A percentile compares a stretch with the other conserved stretches of the same genome.
Conservation (phyloP, 2,113 vertebrate genomes). For the Tenebrosternarchus preto region DNA sequence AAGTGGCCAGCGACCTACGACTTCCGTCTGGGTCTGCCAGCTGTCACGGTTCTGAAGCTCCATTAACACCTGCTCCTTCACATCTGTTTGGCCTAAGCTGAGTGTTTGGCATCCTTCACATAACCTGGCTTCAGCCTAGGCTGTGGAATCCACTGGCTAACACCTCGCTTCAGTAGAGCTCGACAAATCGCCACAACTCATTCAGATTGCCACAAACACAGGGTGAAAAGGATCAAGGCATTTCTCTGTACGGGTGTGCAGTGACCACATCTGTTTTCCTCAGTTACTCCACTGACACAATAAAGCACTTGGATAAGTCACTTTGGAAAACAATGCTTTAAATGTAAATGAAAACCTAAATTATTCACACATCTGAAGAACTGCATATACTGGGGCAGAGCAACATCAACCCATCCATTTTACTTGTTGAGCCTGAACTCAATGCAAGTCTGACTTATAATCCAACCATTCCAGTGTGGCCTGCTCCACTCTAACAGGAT, state of each 20-base stretch:
- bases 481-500: background rate
- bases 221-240: slow-evolving; percentile 25
- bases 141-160: slow-evolving; percentile 48
- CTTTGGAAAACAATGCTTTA: too few species aligned
- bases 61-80: slow-evolving; percentile 40
- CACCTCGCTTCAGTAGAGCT: slow-evolving; percentile 26
- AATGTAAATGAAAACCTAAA: background rate
- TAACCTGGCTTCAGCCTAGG: slow-evolving; percentile 27
- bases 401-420: slow-evolving; percentile 33
- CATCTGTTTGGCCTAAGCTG: slow-evolving; percentile 34
- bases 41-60: slow-evolving; percentile 40
- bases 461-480: background rate
- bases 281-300: too few species aligned
- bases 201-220: slow-evolving; percentile 26
- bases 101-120: slow-evolving; percentile 20
- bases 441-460: background rate
- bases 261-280: too few species aligned
- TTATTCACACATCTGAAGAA: slow-evolving; percentile 36
- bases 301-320: too few species aligned
- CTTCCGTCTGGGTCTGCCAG: slow-evolving; percentile 42
- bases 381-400: slow-evolving; percentile 35
- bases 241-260: background rate
- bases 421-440: background rate
- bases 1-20: background rate
- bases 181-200: too few species aligned